Conservation (phyloP, 2,113 vertebrate species). For the Mastomys coucha region DNA sequence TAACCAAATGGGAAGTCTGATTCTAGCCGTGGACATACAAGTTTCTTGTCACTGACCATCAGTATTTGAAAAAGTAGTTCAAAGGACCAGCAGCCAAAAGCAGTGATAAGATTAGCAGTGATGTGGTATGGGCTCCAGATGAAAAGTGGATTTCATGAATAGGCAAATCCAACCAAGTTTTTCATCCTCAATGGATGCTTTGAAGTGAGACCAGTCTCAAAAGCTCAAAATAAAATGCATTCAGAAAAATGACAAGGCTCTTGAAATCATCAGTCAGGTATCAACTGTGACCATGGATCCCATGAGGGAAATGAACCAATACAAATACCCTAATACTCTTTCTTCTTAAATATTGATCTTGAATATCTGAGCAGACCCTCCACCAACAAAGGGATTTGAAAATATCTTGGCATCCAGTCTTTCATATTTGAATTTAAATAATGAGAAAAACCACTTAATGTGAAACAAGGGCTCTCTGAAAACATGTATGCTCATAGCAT, state of each 20-base stretch:
- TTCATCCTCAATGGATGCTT: slow-evolving; percentile 56
- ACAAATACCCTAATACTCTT: slow-evolving; percentile 47
- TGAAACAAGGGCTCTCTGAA: background rate
- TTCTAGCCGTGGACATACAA: background rate
- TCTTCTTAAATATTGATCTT: background rate
- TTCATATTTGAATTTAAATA: slow-evolving; percentile 56
- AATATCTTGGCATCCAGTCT: slow-evolving; percentile 59
- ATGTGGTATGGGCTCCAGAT: background rate
- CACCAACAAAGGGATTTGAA: slow-evolving; percentile 70
- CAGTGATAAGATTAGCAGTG: slow-evolving; percentile 30
- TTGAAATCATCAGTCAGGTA: slow-evolving; percentile 14
- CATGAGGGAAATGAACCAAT: background rate
- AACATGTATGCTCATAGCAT: background rate
- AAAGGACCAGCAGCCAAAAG: slow-evolving; percentile 24
- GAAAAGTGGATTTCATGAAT: slow-evolving; percentile 49
- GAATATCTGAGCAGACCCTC: slow-evolving; percentile 56
- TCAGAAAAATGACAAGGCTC: slow-evolving; percentile 38
- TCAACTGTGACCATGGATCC: background rate
- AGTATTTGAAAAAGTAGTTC: slow-evolving; percentile 48
- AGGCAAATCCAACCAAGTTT: slow-evolving; percentile 56
- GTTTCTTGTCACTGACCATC: background rate
- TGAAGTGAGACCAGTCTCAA: slow-evolving; percentile 60
- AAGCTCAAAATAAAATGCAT: slow-evolving; percentile 46
- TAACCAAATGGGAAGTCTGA: slow-evolving; percentile 28
- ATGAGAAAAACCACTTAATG: background rate